These are phyloP conservation scores for Aphaenogaster floridana DNA, from an alignment of 1,140 invertebrate species.

Conservation along the genomic window DNA sequence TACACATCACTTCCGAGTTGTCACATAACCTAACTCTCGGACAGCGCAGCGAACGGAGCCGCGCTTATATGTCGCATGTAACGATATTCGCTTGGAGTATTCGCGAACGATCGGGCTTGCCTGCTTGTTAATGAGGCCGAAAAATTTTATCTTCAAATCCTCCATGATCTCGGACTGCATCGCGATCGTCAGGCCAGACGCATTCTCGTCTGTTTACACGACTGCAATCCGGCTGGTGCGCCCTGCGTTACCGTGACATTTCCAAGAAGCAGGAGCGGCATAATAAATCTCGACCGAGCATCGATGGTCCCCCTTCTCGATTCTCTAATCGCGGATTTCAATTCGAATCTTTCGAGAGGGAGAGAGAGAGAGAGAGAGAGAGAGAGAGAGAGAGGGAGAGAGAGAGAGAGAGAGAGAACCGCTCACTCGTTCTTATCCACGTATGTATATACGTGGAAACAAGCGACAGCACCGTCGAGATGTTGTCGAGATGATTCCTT, in stretches of 20 bases:
- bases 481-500: not conserved
- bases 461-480: not conserved
- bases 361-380: not conserved
- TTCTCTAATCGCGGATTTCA: not conserved
- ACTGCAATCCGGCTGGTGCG: slow-evolving; percentile 20
- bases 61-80: not conserved
- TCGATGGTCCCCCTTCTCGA: not conserved
- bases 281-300: slow-evolving; percentile 13
- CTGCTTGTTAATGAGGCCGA: slow-evolving; percentile 83
- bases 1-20: slow-evolving; percentile 16
- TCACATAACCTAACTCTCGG: slow-evolving; percentile 16
- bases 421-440: not conserved
- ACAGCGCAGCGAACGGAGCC: not conserved
- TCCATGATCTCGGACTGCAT: slow-evolving; percentile 79
- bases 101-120: slow-evolving; percentile 62
- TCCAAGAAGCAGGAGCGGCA: not conserved
- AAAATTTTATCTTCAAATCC: slow-evolving; percentile 83
- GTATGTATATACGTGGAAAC: not conserved
- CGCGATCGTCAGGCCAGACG: slow-evolving; percentile 5
- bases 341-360: not conserved
- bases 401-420: not conserved
- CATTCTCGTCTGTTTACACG: slow-evolving; percentile 67
- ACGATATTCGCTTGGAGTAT: not conserved
- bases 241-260: slow-evolving; percentile 29
- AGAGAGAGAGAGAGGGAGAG: not conserved